These are phyloP conservation scores for Antidorcas marsupialis DNA, from an alignment of 2,113 vertebrate species.

Conservation along the genomic window DNA sequence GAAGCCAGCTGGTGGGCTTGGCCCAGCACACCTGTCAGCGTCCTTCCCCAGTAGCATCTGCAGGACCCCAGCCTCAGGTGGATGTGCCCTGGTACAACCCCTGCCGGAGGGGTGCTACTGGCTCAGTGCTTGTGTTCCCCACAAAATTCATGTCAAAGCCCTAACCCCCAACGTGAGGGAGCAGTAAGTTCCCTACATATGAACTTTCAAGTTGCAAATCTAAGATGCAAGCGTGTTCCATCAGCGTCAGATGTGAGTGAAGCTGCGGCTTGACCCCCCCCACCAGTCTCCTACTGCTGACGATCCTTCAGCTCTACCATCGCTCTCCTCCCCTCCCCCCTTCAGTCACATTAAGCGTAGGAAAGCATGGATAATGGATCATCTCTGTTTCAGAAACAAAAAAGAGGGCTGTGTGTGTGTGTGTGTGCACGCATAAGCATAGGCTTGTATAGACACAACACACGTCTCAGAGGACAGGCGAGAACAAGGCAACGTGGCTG, in stretches of 20 bases:
- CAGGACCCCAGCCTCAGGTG: not conserved
- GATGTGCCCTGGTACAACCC: not conserved
- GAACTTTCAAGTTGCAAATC: not conserved
- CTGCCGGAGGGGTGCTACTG: no score
- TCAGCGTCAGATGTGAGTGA: not conserved
- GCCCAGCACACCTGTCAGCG: not conserved
- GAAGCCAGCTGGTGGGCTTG: not conserved
- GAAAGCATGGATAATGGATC: not conserved
- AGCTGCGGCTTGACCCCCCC: no score
- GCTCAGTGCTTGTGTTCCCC: no score
- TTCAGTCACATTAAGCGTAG: not conserved
- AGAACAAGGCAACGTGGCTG: accelerated
- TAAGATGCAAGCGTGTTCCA: not conserved
- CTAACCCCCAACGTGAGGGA: not conserved
- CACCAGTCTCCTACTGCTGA: not conserved
- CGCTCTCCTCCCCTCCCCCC: not conserved
- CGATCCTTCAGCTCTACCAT: not conserved
- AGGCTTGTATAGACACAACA: not conserved
- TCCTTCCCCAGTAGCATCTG: not conserved
- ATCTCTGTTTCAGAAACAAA: not conserved
- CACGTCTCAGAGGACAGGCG: not conserved
- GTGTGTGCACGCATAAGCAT: not conserved
- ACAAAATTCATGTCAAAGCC: not conserved
- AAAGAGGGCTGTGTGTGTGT: not conserved
- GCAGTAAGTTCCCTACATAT: not conserved